Conservation (phyloP, 2,113 vertebrate genomes). For the Anolis sagrei region DNA sequence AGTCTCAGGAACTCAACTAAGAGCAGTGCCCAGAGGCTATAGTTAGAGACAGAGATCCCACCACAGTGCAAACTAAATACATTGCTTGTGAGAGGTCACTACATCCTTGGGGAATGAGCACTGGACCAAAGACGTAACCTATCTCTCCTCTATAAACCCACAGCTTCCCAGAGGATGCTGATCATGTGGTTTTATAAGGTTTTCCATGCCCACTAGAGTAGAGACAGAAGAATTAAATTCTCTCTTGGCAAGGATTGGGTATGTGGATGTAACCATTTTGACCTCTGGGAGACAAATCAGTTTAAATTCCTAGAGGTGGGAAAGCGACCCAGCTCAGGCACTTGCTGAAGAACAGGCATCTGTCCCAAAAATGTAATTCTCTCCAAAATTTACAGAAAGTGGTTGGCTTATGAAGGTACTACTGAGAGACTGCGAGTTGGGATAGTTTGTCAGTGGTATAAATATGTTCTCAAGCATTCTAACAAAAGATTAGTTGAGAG, state of each 20-base stretch:
- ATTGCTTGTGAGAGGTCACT: not conserved
- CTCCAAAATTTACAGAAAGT: not conserved
- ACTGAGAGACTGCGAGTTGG: not conserved
- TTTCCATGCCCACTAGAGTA: not conserved
- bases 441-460: conserved; percentile 14
- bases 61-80: not conserved
- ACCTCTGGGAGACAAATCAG: not conserved
- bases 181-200: not conserved
- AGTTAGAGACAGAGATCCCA: not conserved
- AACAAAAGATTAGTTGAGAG: not conserved
- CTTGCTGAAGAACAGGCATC: conserved; percentile 8
- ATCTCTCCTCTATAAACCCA: not conserved
- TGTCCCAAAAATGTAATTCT: conserved; percentile 12
- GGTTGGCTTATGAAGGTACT: not conserved
- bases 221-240: not conserved
- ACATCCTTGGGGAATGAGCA: not conserved
- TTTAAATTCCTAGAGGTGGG: not conserved
- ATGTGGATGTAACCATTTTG: rapidly evolving
- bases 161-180: not conserved
- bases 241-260: not conserved
- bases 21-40: rapidly evolving
- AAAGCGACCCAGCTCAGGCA: not conserved
- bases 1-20: conserved; percentile 15
- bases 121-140: not conserved
- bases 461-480: conserved; percentile 22